phyloP scores from a whole-genome alignment of 2,888 invertebrate genomes.

The Copidosoma aretas region DNA sequence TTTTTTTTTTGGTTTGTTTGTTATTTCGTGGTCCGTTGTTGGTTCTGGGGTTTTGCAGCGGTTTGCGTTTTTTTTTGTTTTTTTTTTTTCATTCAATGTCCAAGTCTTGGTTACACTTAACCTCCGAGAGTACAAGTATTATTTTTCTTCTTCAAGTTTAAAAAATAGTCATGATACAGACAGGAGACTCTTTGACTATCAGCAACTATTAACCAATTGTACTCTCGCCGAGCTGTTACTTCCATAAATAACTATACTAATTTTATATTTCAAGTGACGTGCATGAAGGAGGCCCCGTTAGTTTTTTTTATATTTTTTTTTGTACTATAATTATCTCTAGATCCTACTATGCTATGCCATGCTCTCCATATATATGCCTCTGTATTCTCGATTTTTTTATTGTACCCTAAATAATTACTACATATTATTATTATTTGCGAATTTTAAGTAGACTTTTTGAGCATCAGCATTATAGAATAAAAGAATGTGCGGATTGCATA shows the following conservation, averaged over 20 bases:
- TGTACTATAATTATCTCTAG: not conserved
- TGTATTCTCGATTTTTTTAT: constrained; percentile 6
- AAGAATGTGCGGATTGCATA: constrained; percentile 30
- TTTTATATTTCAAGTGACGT: constrained; percentile 18
- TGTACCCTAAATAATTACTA: constrained; percentile 11
- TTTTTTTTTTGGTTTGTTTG: too few species aligned
- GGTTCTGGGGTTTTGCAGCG: too few species aligned
- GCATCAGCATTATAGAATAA: constrained; percentile 28
- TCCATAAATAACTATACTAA: constrained; percentile 18
- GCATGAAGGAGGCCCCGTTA: constrained; percentile 35
- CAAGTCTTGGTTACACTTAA: constrained; percentile 15
- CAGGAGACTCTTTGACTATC: not conserved
- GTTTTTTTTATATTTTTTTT: constrained; percentile 23
- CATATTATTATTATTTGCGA: constrained; percentile 22
- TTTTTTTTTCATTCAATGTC: not conserved
- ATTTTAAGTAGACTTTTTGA: constrained; percentile 14
- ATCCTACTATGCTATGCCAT: constrained; percentile 18
- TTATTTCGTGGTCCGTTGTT: too few species aligned
- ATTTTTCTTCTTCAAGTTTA: not conserved
- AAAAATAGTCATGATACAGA: not conserved
- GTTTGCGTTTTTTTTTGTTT: not conserved
- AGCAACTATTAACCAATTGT: not conserved
- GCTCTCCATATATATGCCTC: too few species aligned
- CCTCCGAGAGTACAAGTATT: constrained; percentile 37
- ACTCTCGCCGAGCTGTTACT: constrained; percentile 30